These are phyloP conservation scores for Caenorhabditis doughertyi DNA, from an alignment of 2,888 invertebrate genomes.

Conservation along the genomic window DNA sequence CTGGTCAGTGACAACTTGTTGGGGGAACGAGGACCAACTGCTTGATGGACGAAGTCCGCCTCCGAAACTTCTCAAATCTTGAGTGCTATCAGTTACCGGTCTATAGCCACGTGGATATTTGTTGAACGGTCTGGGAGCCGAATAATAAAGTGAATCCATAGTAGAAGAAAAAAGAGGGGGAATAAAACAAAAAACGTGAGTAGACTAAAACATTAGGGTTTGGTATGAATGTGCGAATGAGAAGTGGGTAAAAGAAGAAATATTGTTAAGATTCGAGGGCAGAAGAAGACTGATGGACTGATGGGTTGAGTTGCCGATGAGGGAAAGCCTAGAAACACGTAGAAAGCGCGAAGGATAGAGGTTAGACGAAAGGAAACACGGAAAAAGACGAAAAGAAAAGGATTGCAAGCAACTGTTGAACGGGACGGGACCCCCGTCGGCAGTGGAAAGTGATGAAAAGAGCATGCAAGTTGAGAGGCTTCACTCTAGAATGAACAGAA, in stretches of 20 bases:
- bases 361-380: slow-evolving; percentile 49
- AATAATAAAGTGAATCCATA: slow-evolving; percentile 69
- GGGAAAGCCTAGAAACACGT: slow-evolving; percentile 28
- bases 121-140: slow-evolving; percentile 70
- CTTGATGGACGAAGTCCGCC: slow-evolving; percentile 64
- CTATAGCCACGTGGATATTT: slow-evolving; percentile 70
- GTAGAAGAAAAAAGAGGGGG: background rate
- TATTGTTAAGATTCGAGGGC: slow-evolving; percentile 58
- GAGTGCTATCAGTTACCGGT: slow-evolving; percentile 64
- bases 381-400: slow-evolving; percentile 6
- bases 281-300: slow-evolving; percentile 29
- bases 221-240: slow-evolving; percentile 15
- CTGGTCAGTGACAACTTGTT: slow-evolving; percentile 61
- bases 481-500: slow-evolving; percentile 49
- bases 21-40: slow-evolving; percentile 68
- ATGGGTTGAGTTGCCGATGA: slow-evolving; percentile 28
- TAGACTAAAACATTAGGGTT: slow-evolving; percentile 44
- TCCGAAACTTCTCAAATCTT: slow-evolving; percentile 53
- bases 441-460: slow-evolving; percentile 14
- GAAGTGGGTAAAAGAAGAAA: slow-evolving; percentile 39
- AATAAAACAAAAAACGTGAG: slow-evolving; percentile 5
- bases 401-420: slow-evolving; percentile 65
- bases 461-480: slow-evolving; percentile 43
- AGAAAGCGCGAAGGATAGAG: slow-evolving; percentile 20
- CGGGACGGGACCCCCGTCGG: slow-evolving; percentile 26